phyloP scores from a whole-genome alignment of 2,113 vertebrate species.

The Hyperopisus bebe region DNA sequence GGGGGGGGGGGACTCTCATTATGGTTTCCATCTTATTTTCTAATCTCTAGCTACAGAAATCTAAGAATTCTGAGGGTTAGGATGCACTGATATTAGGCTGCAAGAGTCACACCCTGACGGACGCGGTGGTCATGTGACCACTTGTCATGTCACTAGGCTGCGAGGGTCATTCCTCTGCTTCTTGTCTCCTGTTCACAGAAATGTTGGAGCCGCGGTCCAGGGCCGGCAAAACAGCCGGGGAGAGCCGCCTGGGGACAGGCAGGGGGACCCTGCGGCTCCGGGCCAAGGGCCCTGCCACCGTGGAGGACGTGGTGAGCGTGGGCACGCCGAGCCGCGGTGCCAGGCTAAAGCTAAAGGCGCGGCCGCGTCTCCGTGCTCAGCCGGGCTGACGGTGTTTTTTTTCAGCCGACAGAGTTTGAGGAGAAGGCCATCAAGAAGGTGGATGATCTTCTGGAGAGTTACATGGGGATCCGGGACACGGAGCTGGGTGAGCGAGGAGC shows the following conservation, averaged over 20 bases:
- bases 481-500: constrained; percentile 75
- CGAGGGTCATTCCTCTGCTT: not conserved
- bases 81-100: not conserved
- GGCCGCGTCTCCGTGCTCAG: not conserved
- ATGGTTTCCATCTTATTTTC: not conserved
- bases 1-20: not conserved
- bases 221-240: constrained; percentile 54
- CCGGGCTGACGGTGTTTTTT: not conserved
- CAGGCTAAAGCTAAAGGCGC: too few species aligned
- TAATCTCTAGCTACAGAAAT: not conserved
- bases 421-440: constrained; percentile 86
- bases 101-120: not conserved
- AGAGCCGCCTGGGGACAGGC: constrained; percentile 66
- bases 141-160: not conserved
- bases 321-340: not conserved
- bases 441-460: constrained; percentile 89
- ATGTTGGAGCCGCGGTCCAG: constrained; percentile 80
- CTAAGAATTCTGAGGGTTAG: not conserved
- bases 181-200: constrained; percentile 56
- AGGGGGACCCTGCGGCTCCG: constrained; percentile 81
- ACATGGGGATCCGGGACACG: constrained; percentile 92
- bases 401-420: constrained; percentile 80
- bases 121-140: not conserved
- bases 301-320: constrained; percentile 77
- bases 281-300: constrained; percentile 77